Percentiles rank a stretch among this genome's conserved stretches.
phyloP scores from a whole-genome alignment of 1,140 invertebrate species.

The Lucilia cuprina region DNA sequence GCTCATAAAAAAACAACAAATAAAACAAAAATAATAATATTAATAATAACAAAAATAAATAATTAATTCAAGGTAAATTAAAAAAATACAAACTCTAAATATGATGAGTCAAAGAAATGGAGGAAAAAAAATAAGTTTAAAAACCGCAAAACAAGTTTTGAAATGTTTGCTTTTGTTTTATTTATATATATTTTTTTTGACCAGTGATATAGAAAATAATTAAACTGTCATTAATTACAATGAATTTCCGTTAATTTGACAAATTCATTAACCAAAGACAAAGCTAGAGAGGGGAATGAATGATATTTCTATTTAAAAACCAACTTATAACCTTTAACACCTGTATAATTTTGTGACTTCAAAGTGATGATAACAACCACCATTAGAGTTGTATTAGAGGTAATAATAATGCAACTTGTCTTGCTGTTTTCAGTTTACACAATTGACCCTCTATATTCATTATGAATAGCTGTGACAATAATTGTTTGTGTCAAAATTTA shows the following conservation, averaged over 20 bases:
- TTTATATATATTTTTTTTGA: background rate
- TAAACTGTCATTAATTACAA: background rate
- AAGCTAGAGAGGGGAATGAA: background rate
- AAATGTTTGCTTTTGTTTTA: background rate
- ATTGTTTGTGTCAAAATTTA: background rate
- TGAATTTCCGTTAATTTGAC: slow-evolving; percentile 11
- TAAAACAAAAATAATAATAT: background rate
- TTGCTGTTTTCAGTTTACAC: background rate
- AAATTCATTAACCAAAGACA: background rate
- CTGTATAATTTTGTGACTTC: background rate
- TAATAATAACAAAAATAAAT: background rate
- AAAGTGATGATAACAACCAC: background rate
- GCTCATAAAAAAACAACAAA: background rate
- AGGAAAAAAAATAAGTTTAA: background rate
- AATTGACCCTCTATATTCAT: background rate
- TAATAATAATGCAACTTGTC: background rate
- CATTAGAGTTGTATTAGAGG: background rate
- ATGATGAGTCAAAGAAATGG: background rate
- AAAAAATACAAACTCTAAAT: background rate
- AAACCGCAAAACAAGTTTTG: background rate
- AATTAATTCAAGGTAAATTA: slow-evolving; percentile 1
- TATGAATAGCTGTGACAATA: background rate
- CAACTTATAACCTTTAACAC: slow-evolving; percentile 12
- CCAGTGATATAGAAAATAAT: background rate
- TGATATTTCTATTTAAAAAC: background rate